Evolutionary conservation across 2,888 invertebrate species (phyloP), one percentile per base, ranked within the genome.

Genomic region (Acronicta aceris): DNA sequence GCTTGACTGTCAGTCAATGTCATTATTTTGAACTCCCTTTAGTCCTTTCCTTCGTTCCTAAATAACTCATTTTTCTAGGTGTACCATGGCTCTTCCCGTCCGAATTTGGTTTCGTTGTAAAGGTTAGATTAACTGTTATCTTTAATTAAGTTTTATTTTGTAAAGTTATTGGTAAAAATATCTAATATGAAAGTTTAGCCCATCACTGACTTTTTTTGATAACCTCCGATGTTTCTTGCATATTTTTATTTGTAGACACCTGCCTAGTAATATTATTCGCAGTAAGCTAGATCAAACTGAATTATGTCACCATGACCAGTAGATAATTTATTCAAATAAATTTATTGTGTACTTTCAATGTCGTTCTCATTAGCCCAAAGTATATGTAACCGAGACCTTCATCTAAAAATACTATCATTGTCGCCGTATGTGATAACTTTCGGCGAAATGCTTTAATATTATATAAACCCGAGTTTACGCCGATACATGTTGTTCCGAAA

Each of bases 21-120:
- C 92, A 91, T 64, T 52, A 78, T 74, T 75, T 73, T 82, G 75
- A 78, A 77, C 66, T 78, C 74, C 82, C 85, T 27, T 10, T 33
- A 12, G 33, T 81, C 75, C 78, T 16, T 61, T 78, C 76, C n/a
- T n/a, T n/a, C n/a, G n/a, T 78, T 67, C 53, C 50, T 59, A 48
- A n/a, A 52, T 50, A 13, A 25, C 40, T 53, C 15, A 74, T 67
- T 78, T 79, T 71, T 70, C 63, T 67, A 75, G 52, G 75, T 69
- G 75, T 78, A 89, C 81, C 85, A 96, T 96, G 96, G 95, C 96
- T 85, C 95, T 95, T 79, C 92, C 95, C 76, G 93, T 94, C 76
- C 92, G 96, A 86, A 92, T 95, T 90, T 92, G 96, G 81, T 92
- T 94, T 76, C 94, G 95, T 82, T 90, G 95, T 74, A 95, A 95